Percentiles rank a stretch among this genome's conserved stretches.
phyloP scores from a whole-genome alignment of 1,140 invertebrate genomes.

The Brachionus asplanchnoidis region DNA sequence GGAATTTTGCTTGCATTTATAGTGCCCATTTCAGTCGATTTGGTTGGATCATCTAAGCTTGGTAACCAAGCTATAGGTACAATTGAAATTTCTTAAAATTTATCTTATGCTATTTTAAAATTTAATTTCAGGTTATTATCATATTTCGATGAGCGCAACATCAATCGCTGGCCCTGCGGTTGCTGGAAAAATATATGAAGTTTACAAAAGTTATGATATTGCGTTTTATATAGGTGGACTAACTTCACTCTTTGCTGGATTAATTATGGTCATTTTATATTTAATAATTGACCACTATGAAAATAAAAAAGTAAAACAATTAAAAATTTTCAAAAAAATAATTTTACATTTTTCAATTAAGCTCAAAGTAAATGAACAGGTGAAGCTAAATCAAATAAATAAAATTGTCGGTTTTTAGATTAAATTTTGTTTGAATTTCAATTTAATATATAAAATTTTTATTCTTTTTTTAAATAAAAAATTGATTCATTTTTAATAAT shows the following conservation, averaged over 20 bases:
- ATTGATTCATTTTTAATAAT: no score
- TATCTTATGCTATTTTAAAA: background rate
- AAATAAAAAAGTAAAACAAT: background rate
- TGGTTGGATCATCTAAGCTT: background rate
- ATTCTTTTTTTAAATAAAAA: background rate
- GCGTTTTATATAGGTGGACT: constrained; percentile 28
- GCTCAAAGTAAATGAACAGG: background rate
- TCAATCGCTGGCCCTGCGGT: constrained; percentile 7
- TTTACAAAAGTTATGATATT: constrained; percentile 5
- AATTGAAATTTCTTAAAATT: background rate
- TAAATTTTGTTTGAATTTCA: background rate
- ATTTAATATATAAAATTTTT: background rate
- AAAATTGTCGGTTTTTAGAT: background rate
- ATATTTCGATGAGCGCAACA: constrained; percentile 1
- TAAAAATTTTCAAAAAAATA: background rate
- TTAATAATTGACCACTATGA: background rate
- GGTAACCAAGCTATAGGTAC: background rate
- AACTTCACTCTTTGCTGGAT: background rate
- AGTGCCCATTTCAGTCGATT: constrained; percentile 2
- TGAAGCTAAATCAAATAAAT: background rate
- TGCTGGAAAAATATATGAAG: constrained; percentile 31
- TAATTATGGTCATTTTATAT: background rate
- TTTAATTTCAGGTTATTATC: constrained; percentile 21
- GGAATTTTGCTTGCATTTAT: constrained; percentile 20
- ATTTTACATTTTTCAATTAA: background rate